phyloP scores from a whole-genome alignment of 2,797 vertebrate species.

The Tadarida brasiliensis region DNA sequence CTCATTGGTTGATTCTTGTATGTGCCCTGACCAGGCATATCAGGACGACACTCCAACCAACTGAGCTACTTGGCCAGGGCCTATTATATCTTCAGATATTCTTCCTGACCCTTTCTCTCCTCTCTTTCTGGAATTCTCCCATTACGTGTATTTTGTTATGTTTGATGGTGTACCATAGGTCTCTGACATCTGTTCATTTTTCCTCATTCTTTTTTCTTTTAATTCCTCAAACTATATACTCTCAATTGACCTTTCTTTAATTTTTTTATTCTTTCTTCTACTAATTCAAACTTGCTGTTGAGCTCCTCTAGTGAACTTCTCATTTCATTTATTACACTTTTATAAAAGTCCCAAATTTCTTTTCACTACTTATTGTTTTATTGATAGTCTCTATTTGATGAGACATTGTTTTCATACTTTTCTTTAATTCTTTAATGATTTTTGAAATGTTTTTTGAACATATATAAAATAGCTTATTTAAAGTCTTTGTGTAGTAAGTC shows the following conservation, averaged over 20 bases:
- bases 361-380: not conserved
- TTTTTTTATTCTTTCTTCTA: not conserved
- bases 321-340: not conserved
- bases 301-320: not conserved
- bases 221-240: not conserved
- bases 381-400: not conserved
- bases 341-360: not conserved
- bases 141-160: not conserved
- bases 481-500: slow-evolving; percentile 19
- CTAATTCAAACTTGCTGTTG: not conserved
- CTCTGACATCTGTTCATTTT: slow-evolving; percentile 21
- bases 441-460: not conserved
- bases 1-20: not conserved
- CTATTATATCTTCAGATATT: not conserved
- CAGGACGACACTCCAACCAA: not conserved
- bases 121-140: not conserved
- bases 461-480: not conserved
- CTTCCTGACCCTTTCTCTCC: not conserved
- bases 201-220: not conserved
- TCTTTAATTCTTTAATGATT: not conserved
- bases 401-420: slow-evolving; percentile 13
- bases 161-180: not conserved
- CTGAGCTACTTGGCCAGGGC: not conserved
- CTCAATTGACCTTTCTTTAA: slow-evolving; percentile 3
- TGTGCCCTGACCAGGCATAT: not conserved